Percentiles rank a stretch among this genome's conserved stretches.
Evolutionary conservation across 2,113 vertebrate genomes (phyloP).

Genomic region (Athene cunicularia): DNA sequence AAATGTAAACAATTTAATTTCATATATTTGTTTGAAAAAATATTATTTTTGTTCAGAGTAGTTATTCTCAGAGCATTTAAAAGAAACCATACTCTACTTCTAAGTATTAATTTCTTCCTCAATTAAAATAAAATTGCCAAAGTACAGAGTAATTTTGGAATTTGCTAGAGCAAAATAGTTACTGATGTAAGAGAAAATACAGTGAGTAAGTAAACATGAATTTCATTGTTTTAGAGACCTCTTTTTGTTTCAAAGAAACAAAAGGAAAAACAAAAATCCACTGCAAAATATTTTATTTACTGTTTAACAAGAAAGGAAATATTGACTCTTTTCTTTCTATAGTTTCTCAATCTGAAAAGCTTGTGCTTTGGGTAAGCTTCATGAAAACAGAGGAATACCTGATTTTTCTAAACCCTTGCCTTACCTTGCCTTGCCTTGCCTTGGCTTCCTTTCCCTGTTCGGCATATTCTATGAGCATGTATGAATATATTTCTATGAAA

Average conservation of each 20-base stretch:
- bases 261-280: not conserved
- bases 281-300: not conserved
- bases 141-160: conserved; percentile 23
- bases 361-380: not conserved
- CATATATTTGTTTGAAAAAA: not conserved
- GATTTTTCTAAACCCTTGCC: not conserved
- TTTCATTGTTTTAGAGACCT: not conserved
- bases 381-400: not conserved
- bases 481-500: not conserved
- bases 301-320: not conserved
- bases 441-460: no score
- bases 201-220: not conserved
- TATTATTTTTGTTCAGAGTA: not conserved
- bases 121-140: conserved; percentile 41
- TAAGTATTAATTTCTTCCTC: conserved; percentile 23
- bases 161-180: conserved; percentile 49
- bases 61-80: conserved; percentile 32
- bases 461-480: not conserved
- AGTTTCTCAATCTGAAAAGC: not conserved
- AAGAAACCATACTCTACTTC: not conserved
- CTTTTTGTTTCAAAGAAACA: not conserved
- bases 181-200: conserved; percentile 26
- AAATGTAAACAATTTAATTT: not conserved
- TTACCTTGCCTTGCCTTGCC: no score
- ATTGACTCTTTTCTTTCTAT: not conserved